Evolutionary conservation across 2,113 vertebrate species (phyloP).

Genomic region (Hucho hucho): DNA sequence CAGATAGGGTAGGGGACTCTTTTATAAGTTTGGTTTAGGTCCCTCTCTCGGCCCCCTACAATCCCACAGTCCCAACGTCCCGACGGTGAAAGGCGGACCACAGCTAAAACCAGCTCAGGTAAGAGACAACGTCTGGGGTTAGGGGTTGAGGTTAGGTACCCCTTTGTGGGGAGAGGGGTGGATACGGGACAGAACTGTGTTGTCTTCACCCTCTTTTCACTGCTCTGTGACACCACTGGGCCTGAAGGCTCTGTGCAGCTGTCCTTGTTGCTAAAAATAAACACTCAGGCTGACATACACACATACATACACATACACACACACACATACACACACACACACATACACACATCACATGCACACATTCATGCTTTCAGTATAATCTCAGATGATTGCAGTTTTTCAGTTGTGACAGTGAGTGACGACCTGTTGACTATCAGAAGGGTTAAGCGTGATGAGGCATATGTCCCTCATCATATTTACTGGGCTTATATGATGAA

Average conservation of each 20-base stretch:
- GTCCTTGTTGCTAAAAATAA: conserved; percentile 50
- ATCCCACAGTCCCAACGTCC: conserved; percentile 8
- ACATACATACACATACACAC: too few species aligned
- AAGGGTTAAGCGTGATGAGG: neutral
- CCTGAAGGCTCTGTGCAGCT: conserved; percentile 38
- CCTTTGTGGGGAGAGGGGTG: too few species aligned
- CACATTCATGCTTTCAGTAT: neutral
- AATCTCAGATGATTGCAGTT: too few species aligned
- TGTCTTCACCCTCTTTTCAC: neutral
- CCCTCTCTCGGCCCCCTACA: conserved; percentile 18
- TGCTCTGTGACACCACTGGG: conserved; percentile 11
- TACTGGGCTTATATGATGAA: too few species aligned
- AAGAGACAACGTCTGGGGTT: neutral
- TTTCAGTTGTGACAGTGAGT: neutral
- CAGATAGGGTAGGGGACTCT: conserved; percentile 8
- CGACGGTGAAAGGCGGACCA: neutral
- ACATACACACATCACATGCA: neutral
- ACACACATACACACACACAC: too few species aligned
- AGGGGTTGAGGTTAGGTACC: too few species aligned
- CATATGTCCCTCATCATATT: neutral
- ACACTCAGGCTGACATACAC: neutral
- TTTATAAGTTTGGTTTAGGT: conserved; percentile 55
- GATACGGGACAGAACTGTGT: neutral
- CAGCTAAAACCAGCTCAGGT: neutral
- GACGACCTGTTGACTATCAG: neutral